These are phyloP conservation scores for Agapetus fuscipes DNA, from an alignment of 2,888 invertebrate genomes.

Conservation along the genomic window DNA sequence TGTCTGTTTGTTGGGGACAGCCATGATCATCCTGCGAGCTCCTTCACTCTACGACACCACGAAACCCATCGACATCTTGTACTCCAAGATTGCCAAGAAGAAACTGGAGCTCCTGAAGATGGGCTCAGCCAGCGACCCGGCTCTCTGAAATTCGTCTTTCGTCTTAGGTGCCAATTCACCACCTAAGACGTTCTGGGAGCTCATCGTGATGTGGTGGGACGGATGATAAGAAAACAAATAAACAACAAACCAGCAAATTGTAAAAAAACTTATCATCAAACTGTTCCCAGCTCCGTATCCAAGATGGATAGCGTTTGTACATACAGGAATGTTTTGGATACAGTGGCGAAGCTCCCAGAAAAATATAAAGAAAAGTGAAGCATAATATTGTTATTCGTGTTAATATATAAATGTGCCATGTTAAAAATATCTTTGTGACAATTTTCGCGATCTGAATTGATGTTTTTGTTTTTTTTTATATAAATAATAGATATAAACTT, in stretches of 20 bases:
- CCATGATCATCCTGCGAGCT: slow-evolving; percentile 79
- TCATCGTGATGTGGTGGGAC: slow-evolving; percentile 49
- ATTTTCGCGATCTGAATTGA: slow-evolving; percentile 11
- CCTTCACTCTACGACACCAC: slow-evolving; percentile 87
- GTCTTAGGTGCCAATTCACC: slow-evolving; percentile 58
- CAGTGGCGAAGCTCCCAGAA: neutral
- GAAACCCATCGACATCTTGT: slow-evolving; percentile 80
- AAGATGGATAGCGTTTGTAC: no score
- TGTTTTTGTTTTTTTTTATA: slow-evolving; percentile 10
- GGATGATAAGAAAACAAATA: slow-evolving; percentile 36
- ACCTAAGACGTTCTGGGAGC: slow-evolving; percentile 55
- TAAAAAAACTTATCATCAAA: slow-evolving; percentile 2
- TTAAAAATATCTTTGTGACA: slow-evolving; percentile 6
- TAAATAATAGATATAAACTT: no score
- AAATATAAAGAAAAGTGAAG: neutral
- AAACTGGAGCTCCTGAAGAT: slow-evolving; percentile 80
- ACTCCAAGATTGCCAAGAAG: slow-evolving; percentile 87
- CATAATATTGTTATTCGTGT: slow-evolving; percentile 14
- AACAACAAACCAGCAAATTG: slow-evolving; percentile 2
- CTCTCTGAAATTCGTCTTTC: slow-evolving; percentile 59
- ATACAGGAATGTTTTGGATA: no score
- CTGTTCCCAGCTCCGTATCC: no score
- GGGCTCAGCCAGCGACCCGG: slow-evolving; percentile 64
- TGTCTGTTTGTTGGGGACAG: slow-evolving; percentile 85
- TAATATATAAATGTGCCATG: slow-evolving; percentile 13